Conservation (phyloP, 2,888 invertebrate species). For the Gisinianus flammeolus region DNA sequence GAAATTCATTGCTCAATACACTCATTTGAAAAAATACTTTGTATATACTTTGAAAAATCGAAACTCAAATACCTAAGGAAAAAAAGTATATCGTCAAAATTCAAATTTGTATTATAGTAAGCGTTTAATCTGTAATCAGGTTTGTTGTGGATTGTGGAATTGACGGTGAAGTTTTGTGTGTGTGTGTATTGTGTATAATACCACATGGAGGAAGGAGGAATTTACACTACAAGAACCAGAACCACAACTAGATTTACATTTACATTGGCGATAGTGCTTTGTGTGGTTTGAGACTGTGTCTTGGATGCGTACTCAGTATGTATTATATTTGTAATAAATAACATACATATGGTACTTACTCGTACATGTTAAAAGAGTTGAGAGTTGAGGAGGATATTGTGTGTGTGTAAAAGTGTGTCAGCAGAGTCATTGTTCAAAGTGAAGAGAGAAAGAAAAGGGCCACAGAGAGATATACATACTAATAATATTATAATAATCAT, state of each 20-base stretch:
- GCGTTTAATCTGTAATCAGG: too few relatives aligned
- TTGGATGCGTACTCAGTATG: background rate
- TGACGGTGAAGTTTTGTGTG: background rate
- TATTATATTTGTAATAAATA: background rate
- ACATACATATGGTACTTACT: background rate
- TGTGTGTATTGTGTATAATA: background rate
- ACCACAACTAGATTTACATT: background rate
- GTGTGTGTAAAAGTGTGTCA: background rate
- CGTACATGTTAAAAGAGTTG: background rate
- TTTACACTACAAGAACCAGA: background rate
- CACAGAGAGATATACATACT: background rate
- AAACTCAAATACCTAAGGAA: too few relatives aligned
- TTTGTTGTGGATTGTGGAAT: too few relatives aligned
- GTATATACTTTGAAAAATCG: too few relatives aligned
- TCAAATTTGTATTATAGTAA: too few relatives aligned
- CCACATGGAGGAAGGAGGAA: background rate
- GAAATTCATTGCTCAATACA: too few relatives aligned
- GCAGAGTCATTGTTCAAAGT: background rate
- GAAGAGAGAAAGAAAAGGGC: background rate
- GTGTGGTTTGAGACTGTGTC: background rate
- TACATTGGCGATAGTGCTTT: background rate
- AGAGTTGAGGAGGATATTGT: slow-evolving; percentile 1
- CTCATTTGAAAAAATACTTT: too few relatives aligned
- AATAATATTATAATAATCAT: too few relatives aligned
- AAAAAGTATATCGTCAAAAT: background rate